These are phyloP conservation scores for Dinothrombium tinctorium DNA, from an alignment of 1,140 invertebrate genomes.

Conservation along the genomic window DNA sequence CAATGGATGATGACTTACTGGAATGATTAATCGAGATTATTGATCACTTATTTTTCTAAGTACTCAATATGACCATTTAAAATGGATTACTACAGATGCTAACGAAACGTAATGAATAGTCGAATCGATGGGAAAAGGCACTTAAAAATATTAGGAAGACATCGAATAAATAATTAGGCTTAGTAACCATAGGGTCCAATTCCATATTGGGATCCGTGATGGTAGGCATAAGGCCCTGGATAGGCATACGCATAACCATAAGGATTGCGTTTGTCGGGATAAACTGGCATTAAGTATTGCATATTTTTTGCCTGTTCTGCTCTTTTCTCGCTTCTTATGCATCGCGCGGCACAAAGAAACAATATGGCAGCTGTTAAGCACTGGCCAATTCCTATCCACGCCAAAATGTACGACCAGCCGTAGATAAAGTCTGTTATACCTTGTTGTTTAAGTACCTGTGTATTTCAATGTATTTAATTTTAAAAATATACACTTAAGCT, in stretches of 20 bases:
- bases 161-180: too few species aligned
- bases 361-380: conserved; percentile 63
- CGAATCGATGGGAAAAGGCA: too few species aligned
- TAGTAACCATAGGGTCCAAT: conserved; percentile 13
- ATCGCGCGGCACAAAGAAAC: conserved; percentile 72
- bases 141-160: too few species aligned
- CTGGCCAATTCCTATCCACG: conserved; percentile 76
- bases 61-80: too few species aligned
- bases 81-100: too few species aligned
- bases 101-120: too few species aligned
- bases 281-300: conserved; percentile 92
- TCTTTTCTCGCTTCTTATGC: conserved; percentile 68
- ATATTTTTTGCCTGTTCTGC: conserved; percentile 81
- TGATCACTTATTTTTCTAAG: too few species aligned
- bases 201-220: conserved; percentile 60
- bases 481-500: too few species aligned
- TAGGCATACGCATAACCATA: conserved; percentile 51
- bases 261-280: conserved; percentile 76
- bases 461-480: too few species aligned
- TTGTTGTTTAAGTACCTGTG: conserved; percentile 51
- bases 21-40: too few species aligned
- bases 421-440: conserved; percentile 46
- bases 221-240: conserved; percentile 51
- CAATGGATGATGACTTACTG: too few species aligned
- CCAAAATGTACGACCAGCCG: conserved; percentile 84